Evolutionary conservation across 2,888 invertebrate species (phyloP), one percentile per base, ranked within the genome.

Genomic region (Frankliniella intonsa): DNA sequence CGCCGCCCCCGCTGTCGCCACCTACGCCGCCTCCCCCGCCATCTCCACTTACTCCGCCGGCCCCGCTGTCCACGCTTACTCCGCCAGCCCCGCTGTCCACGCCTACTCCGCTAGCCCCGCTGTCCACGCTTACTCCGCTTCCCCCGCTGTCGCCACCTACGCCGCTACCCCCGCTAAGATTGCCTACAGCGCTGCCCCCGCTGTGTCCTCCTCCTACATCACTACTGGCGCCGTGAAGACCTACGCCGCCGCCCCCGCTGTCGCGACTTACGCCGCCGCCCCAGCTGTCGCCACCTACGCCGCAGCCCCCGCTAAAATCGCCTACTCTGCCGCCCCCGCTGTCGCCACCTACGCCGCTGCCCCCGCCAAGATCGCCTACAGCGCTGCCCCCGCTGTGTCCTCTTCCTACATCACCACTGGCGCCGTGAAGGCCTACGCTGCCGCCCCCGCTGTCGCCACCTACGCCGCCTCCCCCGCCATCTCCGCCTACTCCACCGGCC

Each of bases 321-420:
- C 82, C 3, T 83, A 83, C 80, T 81, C 81, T 9, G 79, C 80
- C 80, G 88, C 89, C 12, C 84, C 86, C 8, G 86, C 90, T n/a
- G 90, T 90, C 0, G 87, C 90, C 10, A 90, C 87, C 86, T 90
- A 90, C 83, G 87, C 89, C 10, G 90, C 90, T 89, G 0, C 89
- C 89, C 0, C 87, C 89, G 9, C 88, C 89, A 10, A 89, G 90
- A 1, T 90, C 89, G 84, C 89, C 89, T 69, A 90, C 90, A 5
- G 85, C 90, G 8, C 85, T 86, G 10, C 88, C 88, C 83, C 89
- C 27, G n/a, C 65, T 11, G 55, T 89, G 19, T 84, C 89, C 65
- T 11, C 69, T 11, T 22, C 89, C 19, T 84, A 82, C 19, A 9
- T 84, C 82, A 17, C 19, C 81, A 55, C 55, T 55, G 51, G 76